A percentile compares a stretch with the other conserved stretches of the same genome.
Conservation (phyloP, 2,888 invertebrate genomes). For the Timema podura region DNA sequence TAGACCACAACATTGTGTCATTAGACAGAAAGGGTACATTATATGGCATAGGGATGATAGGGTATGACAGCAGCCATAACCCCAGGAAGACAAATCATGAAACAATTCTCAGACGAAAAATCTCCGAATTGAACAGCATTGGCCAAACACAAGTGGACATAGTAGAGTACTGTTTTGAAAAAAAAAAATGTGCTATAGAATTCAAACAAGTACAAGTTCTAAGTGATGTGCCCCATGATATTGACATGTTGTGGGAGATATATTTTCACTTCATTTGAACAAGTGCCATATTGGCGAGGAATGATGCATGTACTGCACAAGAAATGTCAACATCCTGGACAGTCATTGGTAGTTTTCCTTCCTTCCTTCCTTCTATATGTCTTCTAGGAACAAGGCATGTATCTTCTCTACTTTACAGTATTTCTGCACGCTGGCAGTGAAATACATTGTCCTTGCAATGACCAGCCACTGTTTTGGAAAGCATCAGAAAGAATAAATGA, state of each 20-base stretch:
- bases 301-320: background rate
- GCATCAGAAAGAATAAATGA: slow-evolving; percentile 4
- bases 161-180: background rate
- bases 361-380: slow-evolving; percentile 1
- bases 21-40: background rate
- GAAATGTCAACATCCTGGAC: background rate
- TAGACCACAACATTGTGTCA: background rate
- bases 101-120: slow-evolving; percentile 4
- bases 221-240: background rate
- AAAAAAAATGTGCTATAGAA: background rate
- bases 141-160: slow-evolving; percentile 2
- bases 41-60: background rate
- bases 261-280: background rate
- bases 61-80: background rate
- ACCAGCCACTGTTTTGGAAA: slow-evolving; percentile 4
- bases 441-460: background rate
- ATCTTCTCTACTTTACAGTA: background rate
- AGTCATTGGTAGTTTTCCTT: background rate
- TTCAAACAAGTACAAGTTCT: background rate
- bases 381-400: background rate
- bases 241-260: slow-evolving; percentile 6
- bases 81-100: background rate
- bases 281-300: background rate
- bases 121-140: background rate
- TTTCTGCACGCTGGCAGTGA: background rate